Evolutionary conservation across 2,113 vertebrate genomes (phyloP), one percentile per base, ranked within the genome.

Genomic region (Callipepla squamata): DNA sequence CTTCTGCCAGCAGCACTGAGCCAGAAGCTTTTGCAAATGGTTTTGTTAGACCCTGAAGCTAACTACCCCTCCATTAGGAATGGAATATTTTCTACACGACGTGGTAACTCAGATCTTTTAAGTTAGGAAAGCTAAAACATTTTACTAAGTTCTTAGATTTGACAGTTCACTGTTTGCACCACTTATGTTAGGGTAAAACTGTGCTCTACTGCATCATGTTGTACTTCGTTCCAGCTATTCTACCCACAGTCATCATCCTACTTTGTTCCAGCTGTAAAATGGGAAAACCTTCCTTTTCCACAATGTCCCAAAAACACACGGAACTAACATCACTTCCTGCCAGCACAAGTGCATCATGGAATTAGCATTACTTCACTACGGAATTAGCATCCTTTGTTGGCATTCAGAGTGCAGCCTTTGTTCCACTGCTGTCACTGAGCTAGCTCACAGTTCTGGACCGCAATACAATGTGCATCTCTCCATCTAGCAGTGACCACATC

Each of bases 21-120:
- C 65, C 89, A 87, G 61, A 68, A 91, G 65, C 40, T n/a, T 91
- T 77, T 42, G 62, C 58, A 91, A 93, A 84, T n/a, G 5, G 16
- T 57, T 66, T 40, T 19, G 30, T 53, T 57, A 53, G 18, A 18
- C 87, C 45, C 36, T 91, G 48, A 69, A 89, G 30, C 36, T 82
- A 68, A 76, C 89, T 82, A 76, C 36, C 30, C 32, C 82, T 15
- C 20, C 40, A 53, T 69, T 73, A 32, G 40, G 68, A 87, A 85
- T 32, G 74, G 36, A 42, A 61, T 91, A 66, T 80, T 86, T 58
- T 62, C 48, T 67, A 48, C 28, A 4, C n/a, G 68, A 38, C 13
- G 6, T 36, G 65, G 38, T 23, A 7, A 8, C 58, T 82, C 45
- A 66, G 8, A 76, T 11, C 13, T 84, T 85, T 51, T 36, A 76